These are phyloP conservation scores for Trididemnum clinides DNA, from an alignment of 23 tunicate genomes.

Conservation along the genomic window DNA sequence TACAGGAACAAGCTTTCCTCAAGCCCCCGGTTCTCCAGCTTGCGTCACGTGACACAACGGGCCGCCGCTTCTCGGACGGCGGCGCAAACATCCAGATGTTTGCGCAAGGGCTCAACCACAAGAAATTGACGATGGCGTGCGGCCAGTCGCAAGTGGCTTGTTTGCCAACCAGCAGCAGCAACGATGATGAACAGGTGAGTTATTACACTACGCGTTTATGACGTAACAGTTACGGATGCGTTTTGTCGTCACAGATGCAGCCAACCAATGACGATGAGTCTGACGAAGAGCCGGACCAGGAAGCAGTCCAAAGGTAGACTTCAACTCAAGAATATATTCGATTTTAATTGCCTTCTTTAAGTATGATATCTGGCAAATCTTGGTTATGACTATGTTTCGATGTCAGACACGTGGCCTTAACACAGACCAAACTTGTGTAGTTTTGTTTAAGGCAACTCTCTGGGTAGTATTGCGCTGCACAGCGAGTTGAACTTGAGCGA, in stretches of 20 bases:
- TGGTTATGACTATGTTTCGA: too few relatives aligned
- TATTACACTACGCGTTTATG: background rate
- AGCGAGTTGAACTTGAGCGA: too few relatives aligned
- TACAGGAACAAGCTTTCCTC: conserved; percentile 78
- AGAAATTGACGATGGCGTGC: conserved; percentile 31
- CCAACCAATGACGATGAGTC: conserved; percentile 47
- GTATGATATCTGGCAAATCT: too few relatives aligned
- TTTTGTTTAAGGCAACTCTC: too few relatives aligned
- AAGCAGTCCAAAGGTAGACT: conserved; percentile 74
- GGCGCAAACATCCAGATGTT: conserved; percentile 92
- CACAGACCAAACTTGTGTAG: too few relatives aligned
- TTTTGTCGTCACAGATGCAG: conserved; percentile 10
- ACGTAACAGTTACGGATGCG: background rate
- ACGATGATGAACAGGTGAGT: conserved; percentile 20
- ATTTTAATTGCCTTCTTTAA: too few relatives aligned
- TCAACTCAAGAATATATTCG: too few relatives aligned
- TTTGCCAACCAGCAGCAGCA: background rate
- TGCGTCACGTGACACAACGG: conserved; percentile 77
- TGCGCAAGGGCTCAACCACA: conserved; percentile 50
- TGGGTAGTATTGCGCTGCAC: too few relatives aligned
- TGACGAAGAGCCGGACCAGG: conserved; percentile 81
- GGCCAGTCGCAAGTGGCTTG: conserved; percentile 62
- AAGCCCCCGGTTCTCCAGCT: conserved; percentile 86
- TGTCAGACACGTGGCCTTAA: too few relatives aligned
- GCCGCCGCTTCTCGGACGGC: conserved; percentile 85